These are phyloP conservation scores for Oophaga sylvatica DNA, from an alignment of 2,797 vertebrate species.

Conservation along the genomic window DNA sequence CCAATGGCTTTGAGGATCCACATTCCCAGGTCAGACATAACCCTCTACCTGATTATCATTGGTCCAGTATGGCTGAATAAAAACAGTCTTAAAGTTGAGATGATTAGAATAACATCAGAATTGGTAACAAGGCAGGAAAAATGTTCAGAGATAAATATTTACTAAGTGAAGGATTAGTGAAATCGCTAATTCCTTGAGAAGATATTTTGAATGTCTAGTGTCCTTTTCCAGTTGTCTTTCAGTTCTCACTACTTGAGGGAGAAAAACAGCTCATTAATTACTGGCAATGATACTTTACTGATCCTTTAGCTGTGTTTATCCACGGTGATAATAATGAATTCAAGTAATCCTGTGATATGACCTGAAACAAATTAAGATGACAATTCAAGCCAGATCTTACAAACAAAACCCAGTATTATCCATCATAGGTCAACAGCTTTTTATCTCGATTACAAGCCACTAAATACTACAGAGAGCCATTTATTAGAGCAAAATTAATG, in stretches of 20 bases:
- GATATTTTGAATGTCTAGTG: neutral
- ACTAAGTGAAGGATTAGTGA: neutral
- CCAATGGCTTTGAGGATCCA: too few relatives aligned
- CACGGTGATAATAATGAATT: conserved; percentile 69
- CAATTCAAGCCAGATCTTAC: conserved; percentile 77
- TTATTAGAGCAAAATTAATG: conserved; percentile 80
- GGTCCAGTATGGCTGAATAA: neutral
- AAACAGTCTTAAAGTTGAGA: neutral
- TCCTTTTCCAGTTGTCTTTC: conserved; percentile 2
- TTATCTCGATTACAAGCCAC: conserved; percentile 75
- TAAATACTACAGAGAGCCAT: conserved; percentile 78
- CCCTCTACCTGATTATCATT: neutral
- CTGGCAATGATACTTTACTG: conserved; percentile 69
- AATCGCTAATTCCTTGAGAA: neutral
- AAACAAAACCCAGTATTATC: conserved; percentile 75
- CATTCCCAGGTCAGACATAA: too few relatives aligned
- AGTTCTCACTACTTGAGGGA: conserved; percentile 53
- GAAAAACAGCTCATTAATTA: conserved; percentile 68
- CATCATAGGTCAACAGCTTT: conserved; percentile 76
- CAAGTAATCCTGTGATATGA: conserved; percentile 72
- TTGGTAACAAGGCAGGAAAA: neutral
- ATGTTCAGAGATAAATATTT: neutral
- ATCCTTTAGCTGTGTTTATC: conserved; percentile 70
- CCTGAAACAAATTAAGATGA: conserved; percentile 76
- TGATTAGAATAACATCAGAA: neutral